These are phyloP conservation scores for Dendrolimus punctatus DNA, from an alignment of 1,140 invertebrate genomes.

Conservation along the genomic window DNA sequence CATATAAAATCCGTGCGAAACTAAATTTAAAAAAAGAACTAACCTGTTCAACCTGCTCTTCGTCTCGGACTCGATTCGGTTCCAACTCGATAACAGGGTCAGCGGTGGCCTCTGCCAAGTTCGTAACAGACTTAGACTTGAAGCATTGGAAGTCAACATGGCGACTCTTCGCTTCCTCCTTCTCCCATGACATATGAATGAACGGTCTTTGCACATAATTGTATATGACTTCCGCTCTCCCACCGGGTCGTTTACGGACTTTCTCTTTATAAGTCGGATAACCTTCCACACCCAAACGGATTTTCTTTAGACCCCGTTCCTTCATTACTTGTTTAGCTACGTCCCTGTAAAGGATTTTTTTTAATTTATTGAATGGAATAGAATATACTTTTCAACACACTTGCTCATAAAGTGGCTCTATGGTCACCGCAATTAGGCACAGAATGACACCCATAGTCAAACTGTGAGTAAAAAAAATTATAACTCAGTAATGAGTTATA, in stretches of 20 bases:
- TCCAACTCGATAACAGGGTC: conserved; percentile 76
- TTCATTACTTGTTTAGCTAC: conserved; percentile 99
- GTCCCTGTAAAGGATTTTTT: conserved; percentile 72
- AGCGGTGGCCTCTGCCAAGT: conserved; percentile 92
- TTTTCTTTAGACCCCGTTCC: conserved; percentile 98
- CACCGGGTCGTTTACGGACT: conserved; percentile 90
- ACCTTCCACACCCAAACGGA: conserved; percentile 98
- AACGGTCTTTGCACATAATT: conserved; percentile 99
- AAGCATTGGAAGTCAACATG: conserved; percentile 99
- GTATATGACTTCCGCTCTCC: conserved; percentile 96
- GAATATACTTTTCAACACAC: no score
- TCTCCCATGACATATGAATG: conserved; percentile 99
- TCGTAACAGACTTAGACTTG: conserved; percentile 95
- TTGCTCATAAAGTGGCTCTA: no score
- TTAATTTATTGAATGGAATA: no score
- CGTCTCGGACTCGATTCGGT: conserved; percentile 26
- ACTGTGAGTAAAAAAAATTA: no score
- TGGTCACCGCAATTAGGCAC: no score
- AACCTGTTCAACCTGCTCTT: conserved; percentile 14
- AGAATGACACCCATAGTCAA: no score
- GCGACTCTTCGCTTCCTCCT: conserved; percentile 98
- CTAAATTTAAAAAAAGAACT: no score
- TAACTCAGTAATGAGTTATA: no score
- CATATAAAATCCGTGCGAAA: no score
- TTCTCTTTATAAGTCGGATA: conserved; percentile 99